phyloP scores from a whole-genome alignment of 1,140 invertebrate species.

The Oscheius sp. region DNA sequence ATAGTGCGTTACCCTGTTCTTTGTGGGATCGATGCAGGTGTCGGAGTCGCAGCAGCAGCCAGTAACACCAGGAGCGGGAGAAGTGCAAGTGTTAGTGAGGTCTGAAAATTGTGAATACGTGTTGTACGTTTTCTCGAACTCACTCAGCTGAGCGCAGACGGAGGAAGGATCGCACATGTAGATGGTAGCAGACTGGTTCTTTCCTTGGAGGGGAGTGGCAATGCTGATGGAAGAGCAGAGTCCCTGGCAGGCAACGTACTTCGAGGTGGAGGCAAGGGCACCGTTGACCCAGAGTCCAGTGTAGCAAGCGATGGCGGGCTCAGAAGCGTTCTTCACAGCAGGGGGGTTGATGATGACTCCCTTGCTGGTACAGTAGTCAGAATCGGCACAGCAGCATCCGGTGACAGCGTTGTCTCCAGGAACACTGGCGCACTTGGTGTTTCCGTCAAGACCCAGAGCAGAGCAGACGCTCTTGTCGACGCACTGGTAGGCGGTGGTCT shows the following conservation, averaged over 20 bases:
- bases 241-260: constrained; percentile 21
- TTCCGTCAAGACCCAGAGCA: constrained; percentile 24
- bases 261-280: not conserved
- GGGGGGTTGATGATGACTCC: not conserved
- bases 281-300: constrained; percentile 23
- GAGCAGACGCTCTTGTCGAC: constrained; percentile 18
- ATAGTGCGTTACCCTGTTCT: too few species aligned
- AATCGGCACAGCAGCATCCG: constrained; percentile 14
- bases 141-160: constrained; percentile 18
- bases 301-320: constrained; percentile 22
- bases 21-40: constrained; percentile 22
- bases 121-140: not conserved
- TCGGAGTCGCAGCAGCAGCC: constrained; percentile 36
- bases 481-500: constrained; percentile 31
- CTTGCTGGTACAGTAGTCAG: not conserved
- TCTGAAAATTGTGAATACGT: not conserved
- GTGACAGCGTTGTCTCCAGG: constrained; percentile 7
- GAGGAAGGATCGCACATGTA: constrained; percentile 20
- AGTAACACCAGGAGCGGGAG: constrained; percentile 7
- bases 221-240: constrained; percentile 8
- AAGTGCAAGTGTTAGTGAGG: constrained; percentile 31
- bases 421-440: constrained; percentile 2
- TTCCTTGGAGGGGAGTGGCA: not conserved
- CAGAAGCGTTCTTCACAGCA: constrained; percentile 25
- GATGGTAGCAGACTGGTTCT: constrained; percentile 5